phyloP scores from a whole-genome alignment of 2,113 vertebrate genomes.

The Rhynchopsitta pachyrhyncha region DNA sequence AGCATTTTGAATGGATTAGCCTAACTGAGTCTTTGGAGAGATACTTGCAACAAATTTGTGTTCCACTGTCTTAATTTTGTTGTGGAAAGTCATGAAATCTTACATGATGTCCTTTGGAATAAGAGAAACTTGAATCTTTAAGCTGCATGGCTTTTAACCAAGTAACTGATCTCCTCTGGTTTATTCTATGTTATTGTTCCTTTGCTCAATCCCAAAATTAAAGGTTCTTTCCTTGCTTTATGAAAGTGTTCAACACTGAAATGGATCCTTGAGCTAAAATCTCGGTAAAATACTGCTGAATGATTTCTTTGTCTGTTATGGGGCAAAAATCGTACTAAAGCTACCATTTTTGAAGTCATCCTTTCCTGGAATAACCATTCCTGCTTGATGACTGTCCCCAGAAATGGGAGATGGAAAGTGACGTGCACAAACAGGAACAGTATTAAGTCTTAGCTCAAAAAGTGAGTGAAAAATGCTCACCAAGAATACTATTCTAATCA shows the following conservation, averaged over 20 bases:
- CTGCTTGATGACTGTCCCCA: background rate
- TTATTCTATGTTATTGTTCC: background rate
- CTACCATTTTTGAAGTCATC: background rate
- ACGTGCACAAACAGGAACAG: background rate
- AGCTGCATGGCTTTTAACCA: background rate
- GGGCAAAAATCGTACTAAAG: background rate
- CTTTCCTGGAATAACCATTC: background rate
- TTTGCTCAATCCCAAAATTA: background rate
- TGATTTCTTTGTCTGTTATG: background rate
- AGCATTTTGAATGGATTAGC: background rate
- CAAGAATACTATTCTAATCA: background rate
- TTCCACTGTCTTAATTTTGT: background rate
- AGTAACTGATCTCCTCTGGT: background rate
- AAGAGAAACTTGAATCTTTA: background rate
- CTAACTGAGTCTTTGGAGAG: background rate
- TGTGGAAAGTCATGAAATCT: background rate
- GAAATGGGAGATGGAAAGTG: background rate
- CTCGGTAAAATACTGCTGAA: background rate
- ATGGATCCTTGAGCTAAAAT: background rate
- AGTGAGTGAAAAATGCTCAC: background rate
- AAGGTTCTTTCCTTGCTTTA: background rate
- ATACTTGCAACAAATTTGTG: background rate
- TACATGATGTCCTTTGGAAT: background rate
- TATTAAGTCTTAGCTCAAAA: background rate
- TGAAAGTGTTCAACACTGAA: background rate